Evolutionary conservation across 2,797 vertebrate species (phyloP).

Genomic region (Aplochiton taeniatus): DNA sequence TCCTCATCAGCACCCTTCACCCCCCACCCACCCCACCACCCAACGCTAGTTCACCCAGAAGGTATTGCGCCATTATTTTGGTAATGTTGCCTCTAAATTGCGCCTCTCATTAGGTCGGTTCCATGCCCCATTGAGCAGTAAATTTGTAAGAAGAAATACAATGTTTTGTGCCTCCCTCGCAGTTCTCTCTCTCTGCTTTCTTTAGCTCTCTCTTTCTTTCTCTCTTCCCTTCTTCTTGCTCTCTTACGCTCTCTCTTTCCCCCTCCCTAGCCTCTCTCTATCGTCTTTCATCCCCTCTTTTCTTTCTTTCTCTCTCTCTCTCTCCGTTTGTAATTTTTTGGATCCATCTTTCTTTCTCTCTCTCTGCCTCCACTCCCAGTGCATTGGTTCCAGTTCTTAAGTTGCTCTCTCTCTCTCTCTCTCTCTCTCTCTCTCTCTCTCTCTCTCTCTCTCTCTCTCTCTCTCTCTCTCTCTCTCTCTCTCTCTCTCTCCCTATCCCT

Average conservation of each 20-base stretch:
- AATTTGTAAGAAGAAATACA: constrained; percentile 58
- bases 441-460: too few relatives aligned
- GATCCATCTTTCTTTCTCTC: constrained; percentile 11
- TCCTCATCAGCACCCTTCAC: constrained; percentile 37
- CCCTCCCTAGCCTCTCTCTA: not conserved
- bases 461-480: too few relatives aligned
- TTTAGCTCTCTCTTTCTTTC: constrained; percentile 18
- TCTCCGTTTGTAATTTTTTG: too few relatives aligned
- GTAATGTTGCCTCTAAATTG: constrained; percentile 63
- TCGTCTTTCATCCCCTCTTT: not conserved
- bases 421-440: too few relatives aligned
- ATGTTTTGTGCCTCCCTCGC: constrained; percentile 23
- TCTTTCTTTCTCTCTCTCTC: not conserved
- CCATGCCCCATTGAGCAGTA: constrained; percentile 61
- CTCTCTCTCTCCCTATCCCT: too few relatives aligned
- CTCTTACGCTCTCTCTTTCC: constrained; percentile 10
- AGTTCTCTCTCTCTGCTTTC: not conserved
- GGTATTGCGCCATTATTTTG: constrained; percentile 62
- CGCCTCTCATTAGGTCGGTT: constrained; percentile 70
- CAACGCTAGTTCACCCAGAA: constrained; percentile 43
- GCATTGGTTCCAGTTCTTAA: constrained; percentile 32
- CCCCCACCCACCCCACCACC: constrained; percentile 31
- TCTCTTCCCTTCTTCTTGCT: constrained; percentile 25
- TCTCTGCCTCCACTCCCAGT: constrained; percentile 20
- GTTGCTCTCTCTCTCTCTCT: constrained; percentile 27